Evolutionary conservation across 35 echinoderm and acorn worm species (phyloP), one percentile per base, ranked within the genome.

Genomic region (Hemicentrotus pulcherrimus): DNA sequence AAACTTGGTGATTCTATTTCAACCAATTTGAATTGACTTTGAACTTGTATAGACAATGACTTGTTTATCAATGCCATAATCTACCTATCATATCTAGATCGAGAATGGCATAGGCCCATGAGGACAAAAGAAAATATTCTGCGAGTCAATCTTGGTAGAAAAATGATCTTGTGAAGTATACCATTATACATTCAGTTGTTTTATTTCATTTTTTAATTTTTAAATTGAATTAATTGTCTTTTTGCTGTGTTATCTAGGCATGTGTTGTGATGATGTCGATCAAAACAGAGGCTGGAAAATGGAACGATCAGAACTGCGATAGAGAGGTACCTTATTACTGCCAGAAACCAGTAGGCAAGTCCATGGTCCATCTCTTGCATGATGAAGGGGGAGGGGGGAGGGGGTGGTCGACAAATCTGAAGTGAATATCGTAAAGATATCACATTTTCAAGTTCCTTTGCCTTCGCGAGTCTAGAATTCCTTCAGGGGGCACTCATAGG

Each of bases 261-360:
- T 93, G 91, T 93, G 91, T 58, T 31, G 91, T 93, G 9, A 93
- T 93, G 91, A 93, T 93, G 91, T 18, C 48, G 45, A 93, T 58
- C 30, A 58, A 58, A 31, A 93, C 91, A 31, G 91, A 93, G 28
- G 91, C 91, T 46, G 91, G 91, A 13, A 58, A 55, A 14, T 93
- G 91, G 91, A 93, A 93, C 48, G 91, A 93, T n/a, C 91, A 93
- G n/a, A 55, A 93, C 48, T 93, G 91, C 13, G 45, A 3, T n/a
- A 19, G 91, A 31, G 2, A 93, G 22, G 24, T 93, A 58, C 91
- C 91, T 16, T 93, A 50, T 93, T 47, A 47, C 91, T 93, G 91
- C 31, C 91, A 93, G 91, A 93, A 50, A 58, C 91, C 91, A 32
- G 48, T 93, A 47, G 91, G 91, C 28, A 93, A 46, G 91, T 93